A percentile compares a stretch with the other conserved stretches of the same genome.
Evolutionary conservation across 2,888 invertebrate genomes (phyloP).

Genomic region (Apantesis nais): DNA sequence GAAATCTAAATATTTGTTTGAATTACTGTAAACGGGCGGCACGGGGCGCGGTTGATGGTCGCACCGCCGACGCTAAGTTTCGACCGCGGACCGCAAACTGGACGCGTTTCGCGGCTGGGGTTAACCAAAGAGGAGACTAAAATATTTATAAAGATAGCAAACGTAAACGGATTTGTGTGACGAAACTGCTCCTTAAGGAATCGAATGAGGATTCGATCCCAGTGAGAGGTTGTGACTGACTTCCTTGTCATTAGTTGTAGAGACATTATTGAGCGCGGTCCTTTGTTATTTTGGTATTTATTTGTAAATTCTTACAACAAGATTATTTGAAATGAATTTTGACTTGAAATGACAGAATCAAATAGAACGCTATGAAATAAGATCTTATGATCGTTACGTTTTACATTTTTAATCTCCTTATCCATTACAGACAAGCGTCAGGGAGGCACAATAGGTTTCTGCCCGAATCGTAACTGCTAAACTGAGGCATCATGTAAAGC

Average conservation of each 20-base stretch:
- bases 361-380: too few relatives aligned
- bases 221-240: slow-evolving; percentile 26
- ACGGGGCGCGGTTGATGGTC: slow-evolving; percentile 43
- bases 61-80: slow-evolving; percentile 47
- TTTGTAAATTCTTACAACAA: too few relatives aligned
- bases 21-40: slow-evolving; percentile 53
- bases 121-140: slow-evolving; percentile 53
- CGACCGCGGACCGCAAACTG: slow-evolving; percentile 54
- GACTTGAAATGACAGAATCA: too few relatives aligned
- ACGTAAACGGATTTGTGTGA: slow-evolving; percentile 42
- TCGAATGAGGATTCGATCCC: slow-evolving; percentile 26
- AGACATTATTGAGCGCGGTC: slow-evolving; percentile 22
- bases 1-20: slow-evolving; percentile 70
- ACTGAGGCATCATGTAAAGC: background rate
- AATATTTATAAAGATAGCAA: slow-evolving; percentile 54
- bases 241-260: slow-evolving; percentile 21
- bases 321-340: too few relatives aligned
- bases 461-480: background rate
- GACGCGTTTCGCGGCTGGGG: slow-evolving; percentile 50
- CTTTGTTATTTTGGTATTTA: too few relatives aligned
- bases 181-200: slow-evolving; percentile 34
- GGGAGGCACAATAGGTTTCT: background rate
- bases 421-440: background rate
- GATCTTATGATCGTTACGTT: too few relatives aligned
- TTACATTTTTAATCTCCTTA: too few relatives aligned